Percentiles rank a stretch among this genome's conserved stretches.
Evolutionary conservation across 1,140 invertebrate species (phyloP).

Genomic region (Wasmannia auropunctata): DNA sequence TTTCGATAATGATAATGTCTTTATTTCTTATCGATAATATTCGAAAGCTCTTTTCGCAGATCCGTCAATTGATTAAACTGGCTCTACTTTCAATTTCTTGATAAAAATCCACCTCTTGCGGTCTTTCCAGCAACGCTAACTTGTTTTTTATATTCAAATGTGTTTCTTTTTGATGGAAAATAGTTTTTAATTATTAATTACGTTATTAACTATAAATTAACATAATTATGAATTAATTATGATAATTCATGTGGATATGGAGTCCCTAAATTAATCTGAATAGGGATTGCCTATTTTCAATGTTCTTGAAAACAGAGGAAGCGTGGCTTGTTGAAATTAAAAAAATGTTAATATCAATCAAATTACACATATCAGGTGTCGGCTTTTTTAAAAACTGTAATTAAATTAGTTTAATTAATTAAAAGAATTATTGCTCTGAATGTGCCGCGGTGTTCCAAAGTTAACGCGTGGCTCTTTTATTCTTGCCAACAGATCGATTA

Average conservation of each 20-base stretch:
- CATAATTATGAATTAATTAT: conserved; percentile 29
- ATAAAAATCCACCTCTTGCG: not conserved
- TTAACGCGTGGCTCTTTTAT: not conserved
- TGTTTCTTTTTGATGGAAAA: not conserved
- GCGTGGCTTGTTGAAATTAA: not conserved
- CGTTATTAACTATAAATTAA: not conserved
- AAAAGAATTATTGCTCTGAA: not conserved
- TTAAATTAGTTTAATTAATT: conserved; percentile 22
- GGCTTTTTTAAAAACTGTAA: not conserved
- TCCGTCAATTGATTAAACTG: not conserved
- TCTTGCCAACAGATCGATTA: not conserved
- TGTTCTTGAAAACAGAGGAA: not conserved
- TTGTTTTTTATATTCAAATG: not conserved
- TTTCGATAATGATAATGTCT: not conserved
- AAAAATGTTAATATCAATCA: not conserved
- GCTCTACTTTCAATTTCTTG: not conserved
- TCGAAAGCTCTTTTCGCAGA: not conserved
- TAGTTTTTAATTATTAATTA: conserved; percentile 7
- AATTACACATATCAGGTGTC: not conserved
- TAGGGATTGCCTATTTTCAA: not conserved
- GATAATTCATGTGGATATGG: not conserved
- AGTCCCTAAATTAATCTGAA: not conserved
- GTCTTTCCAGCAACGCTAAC: not conserved
- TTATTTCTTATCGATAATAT: not conserved
- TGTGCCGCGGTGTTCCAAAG: not conserved